Conservation (phyloP, 2,113 vertebrate genomes). For the Stegostoma tigrinum region DNA sequence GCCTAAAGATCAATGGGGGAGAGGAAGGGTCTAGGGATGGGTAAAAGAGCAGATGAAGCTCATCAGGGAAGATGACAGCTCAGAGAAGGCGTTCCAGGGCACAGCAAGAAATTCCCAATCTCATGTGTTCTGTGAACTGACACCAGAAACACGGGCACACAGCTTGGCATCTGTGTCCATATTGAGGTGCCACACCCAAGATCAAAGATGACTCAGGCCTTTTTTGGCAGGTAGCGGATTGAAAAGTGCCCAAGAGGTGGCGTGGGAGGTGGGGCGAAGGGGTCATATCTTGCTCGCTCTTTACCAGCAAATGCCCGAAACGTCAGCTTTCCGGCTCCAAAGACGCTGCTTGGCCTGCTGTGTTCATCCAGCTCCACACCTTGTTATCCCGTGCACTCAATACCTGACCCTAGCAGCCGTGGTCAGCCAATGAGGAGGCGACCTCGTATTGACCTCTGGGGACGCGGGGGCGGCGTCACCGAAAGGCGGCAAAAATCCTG, state of each 20-base stretch:
- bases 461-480: not conserved
- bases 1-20: not conserved
- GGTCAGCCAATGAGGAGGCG: not conserved
- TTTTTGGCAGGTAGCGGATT: not conserved
- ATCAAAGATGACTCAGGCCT: not conserved
- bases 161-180: not conserved
- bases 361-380: no score
- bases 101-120: not conserved
- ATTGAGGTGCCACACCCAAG: not conserved
- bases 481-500: not conserved
- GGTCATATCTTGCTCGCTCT: no score
- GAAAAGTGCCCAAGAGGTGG: not conserved
- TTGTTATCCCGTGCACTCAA: no score
- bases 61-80: not conserved
- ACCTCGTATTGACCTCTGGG: not conserved
- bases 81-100: not conserved
- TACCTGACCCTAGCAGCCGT: not conserved
- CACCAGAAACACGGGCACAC: not conserved
- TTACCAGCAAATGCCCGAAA: no score
- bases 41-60: no score
- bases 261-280: not conserved
- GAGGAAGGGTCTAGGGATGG: not conserved
- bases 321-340: no score
- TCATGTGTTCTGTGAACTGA: not conserved
- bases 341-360: no score